A percentile compares a stretch with the other conserved stretches of the same genome.
Evolutionary conservation across 2,797 vertebrate genomes (phyloP).

Genomic region (Hoplostethus atlanticus): DNA sequence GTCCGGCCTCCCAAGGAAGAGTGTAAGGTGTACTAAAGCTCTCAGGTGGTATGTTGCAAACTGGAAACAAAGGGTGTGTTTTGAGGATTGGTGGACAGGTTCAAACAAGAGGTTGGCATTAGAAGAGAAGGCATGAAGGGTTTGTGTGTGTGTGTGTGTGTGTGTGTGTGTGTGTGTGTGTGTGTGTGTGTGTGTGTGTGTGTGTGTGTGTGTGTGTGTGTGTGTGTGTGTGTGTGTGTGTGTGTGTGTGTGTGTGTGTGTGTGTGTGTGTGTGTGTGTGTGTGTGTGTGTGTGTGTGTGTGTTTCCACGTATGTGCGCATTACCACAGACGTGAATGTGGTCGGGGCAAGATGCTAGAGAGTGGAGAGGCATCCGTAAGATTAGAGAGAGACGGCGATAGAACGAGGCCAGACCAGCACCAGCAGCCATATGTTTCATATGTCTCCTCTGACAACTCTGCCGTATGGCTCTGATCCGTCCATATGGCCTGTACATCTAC

Average conservation of each 20-base stretch:
- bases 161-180: not conserved
- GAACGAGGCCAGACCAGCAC: slow-evolving; percentile 25
- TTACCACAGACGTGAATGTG: slow-evolving; percentile 16
- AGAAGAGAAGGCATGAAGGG: not conserved
- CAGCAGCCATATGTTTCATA: slow-evolving; percentile 64
- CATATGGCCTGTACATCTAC: slow-evolving; percentile 44
- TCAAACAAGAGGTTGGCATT: slow-evolving; percentile 34
- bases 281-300: not conserved
- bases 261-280: not conserved
- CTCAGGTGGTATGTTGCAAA: slow-evolving; percentile 3
- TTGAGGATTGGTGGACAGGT: slow-evolving; percentile 26
- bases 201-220: no score
- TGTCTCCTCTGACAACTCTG: slow-evolving; percentile 35
- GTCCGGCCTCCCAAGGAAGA: not conserved
- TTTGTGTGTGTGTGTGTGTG: not conserved
- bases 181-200: no score
- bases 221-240: no score
- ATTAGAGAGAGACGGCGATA: slow-evolving; percentile 46
- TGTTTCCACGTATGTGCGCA: not conserved
- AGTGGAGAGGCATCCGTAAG: slow-evolving; percentile 9
- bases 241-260: no score
- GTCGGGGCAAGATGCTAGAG: slow-evolving; percentile 36
- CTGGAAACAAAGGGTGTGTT: slow-evolving; percentile 24
- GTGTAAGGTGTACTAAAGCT: not conserved
- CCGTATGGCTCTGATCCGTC: slow-evolving; percentile 52